These are phyloP conservation scores for Lochmaea capreae DNA, from an alignment of 2,888 invertebrate species.

Conservation along the genomic window DNA sequence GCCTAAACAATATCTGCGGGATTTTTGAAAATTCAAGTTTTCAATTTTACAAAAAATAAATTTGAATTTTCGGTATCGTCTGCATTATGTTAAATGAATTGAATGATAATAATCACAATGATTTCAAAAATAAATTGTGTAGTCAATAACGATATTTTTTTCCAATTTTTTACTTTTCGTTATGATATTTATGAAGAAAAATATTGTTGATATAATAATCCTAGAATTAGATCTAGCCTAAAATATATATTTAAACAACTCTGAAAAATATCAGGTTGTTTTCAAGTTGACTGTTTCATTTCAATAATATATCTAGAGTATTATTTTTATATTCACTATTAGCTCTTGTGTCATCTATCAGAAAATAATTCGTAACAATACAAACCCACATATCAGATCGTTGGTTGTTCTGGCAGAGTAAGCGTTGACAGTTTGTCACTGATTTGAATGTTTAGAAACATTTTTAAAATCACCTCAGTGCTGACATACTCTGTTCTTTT, in stretches of 20 bases:
- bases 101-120: conserved; percentile 47
- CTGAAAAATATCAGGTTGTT: conserved; percentile 24
- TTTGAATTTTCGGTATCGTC: background rate
- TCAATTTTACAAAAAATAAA: background rate
- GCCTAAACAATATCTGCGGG: conserved; percentile 35
- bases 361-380: too few species aligned
- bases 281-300: conserved; percentile 3
- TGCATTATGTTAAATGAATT: conserved; percentile 37
- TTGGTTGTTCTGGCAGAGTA: too few species aligned
- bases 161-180: conserved; percentile 52
- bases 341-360: too few species aligned
- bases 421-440: too few species aligned
- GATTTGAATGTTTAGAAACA: too few species aligned
- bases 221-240: conserved; percentile 52
- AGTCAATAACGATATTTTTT: conserved; percentile 54
- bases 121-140: conserved; percentile 44
- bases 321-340: background rate
- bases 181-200: conserved; percentile 53
- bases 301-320: background rate
- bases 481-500: too few species aligned
- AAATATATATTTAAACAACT: conserved; percentile 39
- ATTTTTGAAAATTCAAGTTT: conserved; percentile 4
- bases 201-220: conserved; percentile 53
- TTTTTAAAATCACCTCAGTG: too few species aligned
- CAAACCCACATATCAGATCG: too few species aligned